Evolutionary conservation across 2,113 vertebrate species (phyloP).

Genomic region (Apodemus speciosus): DNA sequence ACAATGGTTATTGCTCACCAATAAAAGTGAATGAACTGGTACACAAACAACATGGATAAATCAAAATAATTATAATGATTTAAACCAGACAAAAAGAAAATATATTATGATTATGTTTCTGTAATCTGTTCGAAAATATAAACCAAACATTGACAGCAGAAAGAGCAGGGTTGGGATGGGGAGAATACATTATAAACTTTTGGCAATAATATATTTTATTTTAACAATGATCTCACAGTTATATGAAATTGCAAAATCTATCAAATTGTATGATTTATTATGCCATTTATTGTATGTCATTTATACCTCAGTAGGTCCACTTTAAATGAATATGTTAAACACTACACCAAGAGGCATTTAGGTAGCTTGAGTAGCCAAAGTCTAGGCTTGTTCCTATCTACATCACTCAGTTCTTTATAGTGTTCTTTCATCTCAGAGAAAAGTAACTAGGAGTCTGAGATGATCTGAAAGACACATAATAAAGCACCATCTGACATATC

Average conservation of each 20-base stretch:
- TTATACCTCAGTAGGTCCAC: slow-evolving; percentile 13
- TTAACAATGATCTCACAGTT: slow-evolving; percentile 3
- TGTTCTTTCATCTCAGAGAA: slow-evolving; percentile 39
- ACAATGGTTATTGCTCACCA: background rate
- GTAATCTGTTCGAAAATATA: slow-evolving; percentile 53
- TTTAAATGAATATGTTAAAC: slow-evolving; percentile 47
- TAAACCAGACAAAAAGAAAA: slow-evolving; percentile 20
- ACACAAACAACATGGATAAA: slow-evolving; percentile 23
- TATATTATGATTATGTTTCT: slow-evolving; percentile 18
- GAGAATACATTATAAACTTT: slow-evolving; percentile 37
- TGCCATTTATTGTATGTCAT: slow-evolving; percentile 15
- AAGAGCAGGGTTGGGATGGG: background rate
- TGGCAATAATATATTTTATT: slow-evolving; percentile 35
- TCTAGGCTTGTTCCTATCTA: slow-evolving; percentile 55
- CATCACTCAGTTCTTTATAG: slow-evolving; percentile 54
- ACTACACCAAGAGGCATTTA: slow-evolving; percentile 22
- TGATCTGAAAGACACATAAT: slow-evolving; percentile 52
- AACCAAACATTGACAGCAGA: slow-evolving; percentile 49
- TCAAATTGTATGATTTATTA: slow-evolving; percentile 13
- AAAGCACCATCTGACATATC: slow-evolving; percentile 42
- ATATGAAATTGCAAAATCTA: slow-evolving; percentile 44
- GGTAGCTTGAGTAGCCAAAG: slow-evolving; percentile 51
- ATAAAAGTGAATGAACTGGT: slow-evolving; percentile 54
- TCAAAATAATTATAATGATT: slow-evolving; percentile 53
- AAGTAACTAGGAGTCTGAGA: background rate